These are phyloP conservation scores for Brachycybe producta DNA, from an alignment of 2,888 invertebrate genomes.

Conservation along the genomic window DNA sequence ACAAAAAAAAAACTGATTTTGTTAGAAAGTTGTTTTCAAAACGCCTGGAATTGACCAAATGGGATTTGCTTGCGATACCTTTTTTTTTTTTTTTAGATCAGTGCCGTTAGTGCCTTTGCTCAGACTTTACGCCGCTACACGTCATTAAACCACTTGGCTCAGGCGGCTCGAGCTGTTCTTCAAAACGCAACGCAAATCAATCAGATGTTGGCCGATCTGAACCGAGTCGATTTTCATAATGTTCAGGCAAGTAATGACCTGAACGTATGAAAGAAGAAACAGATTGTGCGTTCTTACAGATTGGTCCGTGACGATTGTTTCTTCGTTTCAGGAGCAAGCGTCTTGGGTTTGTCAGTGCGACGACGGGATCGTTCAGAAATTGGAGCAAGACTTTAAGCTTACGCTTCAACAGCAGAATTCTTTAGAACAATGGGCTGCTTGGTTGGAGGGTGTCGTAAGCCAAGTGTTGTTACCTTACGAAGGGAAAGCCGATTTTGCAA, in stretches of 20 bases:
- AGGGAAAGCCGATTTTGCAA: slow-evolving; percentile 56
- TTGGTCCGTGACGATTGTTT: neutral
- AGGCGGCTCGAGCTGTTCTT: slow-evolving; percentile 87
- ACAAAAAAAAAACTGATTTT: neutral
- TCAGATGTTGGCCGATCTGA: slow-evolving; percentile 92
- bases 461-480: slow-evolving; percentile 78
- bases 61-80: slow-evolving; percentile 3
- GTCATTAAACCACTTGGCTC: slow-evolving; percentile 90
- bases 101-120: slow-evolving; percentile 79
- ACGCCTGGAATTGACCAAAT: too few species aligned
- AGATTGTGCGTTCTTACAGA: neutral
- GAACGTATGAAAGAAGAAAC: neutral
- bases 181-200: slow-evolving; percentile 88
- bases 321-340: slow-evolving; percentile 47
- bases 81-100: slow-evolving; percentile 36
- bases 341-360: slow-evolving; percentile 97
- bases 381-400: slow-evolving; percentile 83
- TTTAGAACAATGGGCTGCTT: slow-evolving; percentile 93
- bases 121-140: slow-evolving; percentile 92
- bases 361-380: slow-evolving; percentile 61
- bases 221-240: slow-evolving; percentile 94
- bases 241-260: slow-evolving; percentile 48
- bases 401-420: slow-evolving; percentile 73
- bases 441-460: slow-evolving; percentile 89
- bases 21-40: too few species aligned